Base-by-base conservation (phyloP, 2,113 vertebrate genomes). In the Colistium nudipinnis region DNA sequence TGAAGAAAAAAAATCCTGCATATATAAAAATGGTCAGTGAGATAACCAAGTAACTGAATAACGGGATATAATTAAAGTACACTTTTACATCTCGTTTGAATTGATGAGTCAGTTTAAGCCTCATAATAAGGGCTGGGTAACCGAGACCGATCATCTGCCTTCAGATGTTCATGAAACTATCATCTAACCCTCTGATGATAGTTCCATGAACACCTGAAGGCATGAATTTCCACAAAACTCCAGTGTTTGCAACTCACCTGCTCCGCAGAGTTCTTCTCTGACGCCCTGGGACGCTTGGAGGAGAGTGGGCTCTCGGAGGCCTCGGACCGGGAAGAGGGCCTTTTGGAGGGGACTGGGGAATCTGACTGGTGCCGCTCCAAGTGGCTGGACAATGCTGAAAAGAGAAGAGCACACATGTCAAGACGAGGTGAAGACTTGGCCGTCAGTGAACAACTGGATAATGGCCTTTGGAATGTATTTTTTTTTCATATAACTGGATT, bases 301-400 rank as follows among this genome's bases (percentile, higher is more conserved):
- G 95, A 91, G 48, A 96, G 91, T 41, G 94, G 92, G 0, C 93
- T 95, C 84, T 97, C 96, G 0, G 94, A 93, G 62, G 92, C 89
- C 86, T 93, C 93, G 31, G 95, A 94, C 83, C 87, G 84, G 1
- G 95, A 96, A 0, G 95, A 90, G 66, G 94, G 88, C 83, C 94
- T 92, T 84, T 96, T 98, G 72, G 95, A 93, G 76, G 95, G 87
- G 44, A 93, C 80, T 2, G 96, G 93, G 81, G 94, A 94, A 56
- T 95, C 96, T 3, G 95, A 91, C 89, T 92, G 94, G 84, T 96
- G 95, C 88, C 94, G 95, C 85, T 98, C 97, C 83, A 89, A 88
- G 72, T 95, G 94, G 90, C 90, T 76, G 83, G 94, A 92, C 80
- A 93, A 91, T 66, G 92, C 94, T 92, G 82, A 80, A 80, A 44